These are phyloP conservation scores for Barbus barbus DNA, from an alignment of 2,113 vertebrate genomes.

Conservation along the genomic window DNA sequence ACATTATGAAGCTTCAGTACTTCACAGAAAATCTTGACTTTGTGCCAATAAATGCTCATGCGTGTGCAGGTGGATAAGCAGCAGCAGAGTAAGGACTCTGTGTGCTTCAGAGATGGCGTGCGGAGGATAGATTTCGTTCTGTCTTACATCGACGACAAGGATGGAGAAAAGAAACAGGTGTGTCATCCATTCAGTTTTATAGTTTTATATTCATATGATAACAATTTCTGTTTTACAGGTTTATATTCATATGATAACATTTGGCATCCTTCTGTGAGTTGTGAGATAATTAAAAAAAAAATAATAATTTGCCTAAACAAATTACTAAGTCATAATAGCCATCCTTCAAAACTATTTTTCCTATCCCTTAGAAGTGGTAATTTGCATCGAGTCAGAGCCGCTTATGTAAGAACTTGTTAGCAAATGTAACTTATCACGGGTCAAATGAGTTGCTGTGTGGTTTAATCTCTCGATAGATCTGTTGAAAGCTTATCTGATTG, in stretches of 20 bases:
- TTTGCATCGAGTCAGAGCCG: not conserved
- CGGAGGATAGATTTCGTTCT: slow-evolving; percentile 94
- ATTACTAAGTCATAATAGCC: not conserved
- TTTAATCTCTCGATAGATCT: not conserved
- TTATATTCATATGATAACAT: not conserved
- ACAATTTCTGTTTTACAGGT: no score
- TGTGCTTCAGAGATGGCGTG: slow-evolving; percentile 94
- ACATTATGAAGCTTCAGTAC: not conserved
- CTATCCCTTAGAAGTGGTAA: no score
- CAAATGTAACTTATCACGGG: not conserved
- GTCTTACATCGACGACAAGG: slow-evolving; percentile 87
- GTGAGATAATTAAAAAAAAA: no score
- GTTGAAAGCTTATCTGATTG: not conserved
- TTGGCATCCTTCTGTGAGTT: not conserved
- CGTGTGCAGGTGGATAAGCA: slow-evolving; percentile 82
- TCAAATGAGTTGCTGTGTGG: not conserved
- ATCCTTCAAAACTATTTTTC: not conserved
- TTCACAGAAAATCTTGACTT: not conserved
- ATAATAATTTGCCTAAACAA: not conserved
- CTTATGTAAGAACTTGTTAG: not conserved
- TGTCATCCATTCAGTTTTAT: slow-evolving; percentile 51
- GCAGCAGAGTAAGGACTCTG: slow-evolving; percentile 88
- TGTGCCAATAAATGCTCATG: not conserved
- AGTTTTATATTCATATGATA: not conserved
- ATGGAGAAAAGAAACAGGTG: slow-evolving; percentile 86